Percentiles rank a stretch among this genome's conserved stretches.
phyloP scores from a whole-genome alignment of 2,888 invertebrate species.

The Sycophila texana region DNA sequence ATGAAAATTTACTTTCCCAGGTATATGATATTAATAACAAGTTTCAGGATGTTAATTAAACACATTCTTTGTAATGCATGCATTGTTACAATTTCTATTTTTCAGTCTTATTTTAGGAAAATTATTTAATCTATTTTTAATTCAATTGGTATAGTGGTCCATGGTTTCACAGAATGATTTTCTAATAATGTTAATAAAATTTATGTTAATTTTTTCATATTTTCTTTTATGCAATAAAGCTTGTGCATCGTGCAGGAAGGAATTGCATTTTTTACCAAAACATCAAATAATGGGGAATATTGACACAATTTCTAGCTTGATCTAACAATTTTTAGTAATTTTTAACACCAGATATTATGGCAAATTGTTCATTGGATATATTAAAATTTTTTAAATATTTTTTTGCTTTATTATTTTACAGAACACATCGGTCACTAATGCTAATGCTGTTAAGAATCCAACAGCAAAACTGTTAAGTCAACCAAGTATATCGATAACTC shows the following conservation, averaged over 20 bases:
- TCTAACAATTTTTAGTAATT: conserved; percentile 41
- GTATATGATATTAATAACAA: conserved; percentile 28
- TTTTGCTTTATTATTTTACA: conserved; percentile 62
- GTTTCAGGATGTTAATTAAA: conserved; percentile 39
- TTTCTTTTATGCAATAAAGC: conserved; percentile 34
- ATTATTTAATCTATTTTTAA: conserved; percentile 23
- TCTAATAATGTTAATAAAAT: conserved; percentile 10
- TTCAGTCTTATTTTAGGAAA: conserved; percentile 30
- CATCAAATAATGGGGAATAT: conserved; percentile 35
- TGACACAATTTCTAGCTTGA: conserved; percentile 46
- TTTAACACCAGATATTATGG: conserved; percentile 44
- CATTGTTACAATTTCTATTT: conserved; percentile 21
- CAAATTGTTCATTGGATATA: background rate
- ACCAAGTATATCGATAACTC: conserved; percentile 93
- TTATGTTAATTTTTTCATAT: conserved; percentile 27
- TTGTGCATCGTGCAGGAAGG: conserved; percentile 43
- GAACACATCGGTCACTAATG: conserved; percentile 70
- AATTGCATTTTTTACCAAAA: conserved; percentile 34
- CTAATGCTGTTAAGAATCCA: conserved; percentile 71
- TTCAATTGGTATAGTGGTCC: conserved; percentile 27
- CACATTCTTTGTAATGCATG: conserved; percentile 35
- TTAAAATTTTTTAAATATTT: background rate
- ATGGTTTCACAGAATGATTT: conserved; percentile 14
- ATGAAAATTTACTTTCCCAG: conserved; percentile 12
- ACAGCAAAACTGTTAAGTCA: conserved; percentile 80